A percentile compares a stretch with the other conserved stretches of the same genome.
These are phyloP conservation scores for Crotalus helleri DNA, from an alignment of 2,113 vertebrate genomes.

Conservation along the genomic window DNA sequence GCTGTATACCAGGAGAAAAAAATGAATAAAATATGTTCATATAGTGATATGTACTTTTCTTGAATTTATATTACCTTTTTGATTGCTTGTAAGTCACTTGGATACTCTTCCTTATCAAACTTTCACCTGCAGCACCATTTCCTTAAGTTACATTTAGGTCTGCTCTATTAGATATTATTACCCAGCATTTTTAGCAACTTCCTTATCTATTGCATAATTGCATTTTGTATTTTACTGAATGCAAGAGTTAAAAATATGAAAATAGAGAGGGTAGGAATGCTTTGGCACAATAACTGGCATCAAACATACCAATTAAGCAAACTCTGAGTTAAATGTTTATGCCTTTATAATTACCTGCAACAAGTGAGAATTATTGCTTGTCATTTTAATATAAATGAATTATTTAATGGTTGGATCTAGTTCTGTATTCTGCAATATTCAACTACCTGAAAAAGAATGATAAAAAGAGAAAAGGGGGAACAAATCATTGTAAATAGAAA, in stretches of 20 bases:
- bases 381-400: slow-evolving; percentile 61
- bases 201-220: slow-evolving; percentile 55
- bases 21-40: neutral
- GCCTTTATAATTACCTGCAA: slow-evolving; percentile 67
- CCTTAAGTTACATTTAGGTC: slow-evolving; percentile 16
- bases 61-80: neutral
- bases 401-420: slow-evolving; percentile 58
- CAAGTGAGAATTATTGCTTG: slow-evolving; percentile 58
- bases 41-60: neutral
- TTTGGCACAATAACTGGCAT: slow-evolving; percentile 51
- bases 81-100: slow-evolving; percentile 14
- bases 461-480: neutral
- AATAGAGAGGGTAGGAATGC: slow-evolving; percentile 26
- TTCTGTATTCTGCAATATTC: slow-evolving; percentile 56
- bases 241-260: slow-evolving; percentile 52
- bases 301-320: slow-evolving; percentile 60
- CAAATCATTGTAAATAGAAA: slow-evolving; percentile 1
- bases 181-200: slow-evolving; percentile 50
- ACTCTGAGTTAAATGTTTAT: slow-evolving; percentile 64
- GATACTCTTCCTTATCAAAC: neutral
- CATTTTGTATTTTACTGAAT: slow-evolving; percentile 62
- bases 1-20: neutral
- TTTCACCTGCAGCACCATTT: slow-evolving; percentile 28
- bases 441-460: slow-evolving; percentile 41
- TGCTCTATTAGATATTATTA: slow-evolving; percentile 25